A percentile compares a stretch with the other conserved stretches of the same genome.
These are phyloP conservation scores for Pseudocheirus occidentalis DNA, from an alignment of 2,797 vertebrate genomes.

Conservation along the genomic window DNA sequence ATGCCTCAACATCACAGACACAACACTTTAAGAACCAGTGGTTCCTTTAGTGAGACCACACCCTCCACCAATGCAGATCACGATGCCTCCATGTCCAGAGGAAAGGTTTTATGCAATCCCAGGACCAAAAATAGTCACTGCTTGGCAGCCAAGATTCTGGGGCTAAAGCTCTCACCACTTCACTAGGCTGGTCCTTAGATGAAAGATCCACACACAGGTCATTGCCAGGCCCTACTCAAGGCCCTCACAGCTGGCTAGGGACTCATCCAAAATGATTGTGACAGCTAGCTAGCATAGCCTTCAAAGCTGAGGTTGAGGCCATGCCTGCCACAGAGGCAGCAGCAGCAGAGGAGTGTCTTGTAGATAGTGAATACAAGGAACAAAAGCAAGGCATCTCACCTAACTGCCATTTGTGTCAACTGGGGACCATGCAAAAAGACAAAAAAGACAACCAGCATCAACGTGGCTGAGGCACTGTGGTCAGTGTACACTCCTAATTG, in stretches of 20 bases:
- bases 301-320: neutral
- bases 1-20: neutral
- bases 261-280: neutral
- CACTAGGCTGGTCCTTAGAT: neutral
- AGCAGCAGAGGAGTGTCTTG: neutral
- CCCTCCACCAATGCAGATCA: neutral
- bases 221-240: neutral
- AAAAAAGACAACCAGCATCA: neutral
- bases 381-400: neutral
- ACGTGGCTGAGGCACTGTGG: neutral
- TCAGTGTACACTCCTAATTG: neutral
- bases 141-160: neutral
- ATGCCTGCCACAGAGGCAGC: neutral
- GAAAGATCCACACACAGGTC: neutral
- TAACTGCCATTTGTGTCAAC: neutral
- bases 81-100: neutral
- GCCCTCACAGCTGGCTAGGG: neutral
- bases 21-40: neutral
- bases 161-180: neutral
- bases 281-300: neutral
- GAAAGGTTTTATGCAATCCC: neutral
- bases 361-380: neutral
- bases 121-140: neutral
- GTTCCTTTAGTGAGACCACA: neutral
- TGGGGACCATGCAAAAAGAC: neutral